Evolutionary conservation across 2,797 vertebrate species (phyloP), one percentile per base, ranked within the genome.

Genomic region (Muscicapa comitata): DNA sequence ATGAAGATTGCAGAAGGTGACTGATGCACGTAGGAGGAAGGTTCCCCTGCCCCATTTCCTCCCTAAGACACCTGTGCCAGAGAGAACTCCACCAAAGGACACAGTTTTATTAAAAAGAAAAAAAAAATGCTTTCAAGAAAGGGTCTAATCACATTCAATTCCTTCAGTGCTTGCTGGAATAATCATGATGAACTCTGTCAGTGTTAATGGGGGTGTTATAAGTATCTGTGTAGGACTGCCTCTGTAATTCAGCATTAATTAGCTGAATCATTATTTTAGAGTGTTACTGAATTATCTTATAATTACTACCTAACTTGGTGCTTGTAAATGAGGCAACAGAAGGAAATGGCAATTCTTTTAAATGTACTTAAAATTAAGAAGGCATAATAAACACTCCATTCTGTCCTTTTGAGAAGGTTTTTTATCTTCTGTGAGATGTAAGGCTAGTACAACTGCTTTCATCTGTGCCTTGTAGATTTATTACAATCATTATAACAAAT

Each of bases 191-290:
- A 97, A 97, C 95, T 95, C 90, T 94, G 94, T 89, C 95, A 88
- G 79, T 95, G 91, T 92, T 96, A 96, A 97, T 96, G 94, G 95
- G 91, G 96, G 93, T 96, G 94, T 92, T 96, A 88, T 68, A 95
- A 96, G 96, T 94, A 91, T 93, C 95, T 94, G 82, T 97, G 94
- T 95, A 96, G 96, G 84, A 95, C 95, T 96, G 95, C 94, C 94
- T 96, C 95, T 95, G 94, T 95, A 97, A 96, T 97, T 97, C 95
- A 96, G 95, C 95, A 96, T 97, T 96, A 97, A 97, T 97, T 97
- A 97, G 84, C 95, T 92, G 90, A 97, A 96, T 97, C 95, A 96
- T 97, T 97, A 97, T 97, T 97, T 97, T 96, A 96, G 96, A 97
- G 93, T 97, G 96, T 97, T 97, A 94, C 91, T 94, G 94, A 96